Base-by-base conservation (phyloP, 1,140 invertebrate genomes). In the Scaptomyza hsui region DNA sequence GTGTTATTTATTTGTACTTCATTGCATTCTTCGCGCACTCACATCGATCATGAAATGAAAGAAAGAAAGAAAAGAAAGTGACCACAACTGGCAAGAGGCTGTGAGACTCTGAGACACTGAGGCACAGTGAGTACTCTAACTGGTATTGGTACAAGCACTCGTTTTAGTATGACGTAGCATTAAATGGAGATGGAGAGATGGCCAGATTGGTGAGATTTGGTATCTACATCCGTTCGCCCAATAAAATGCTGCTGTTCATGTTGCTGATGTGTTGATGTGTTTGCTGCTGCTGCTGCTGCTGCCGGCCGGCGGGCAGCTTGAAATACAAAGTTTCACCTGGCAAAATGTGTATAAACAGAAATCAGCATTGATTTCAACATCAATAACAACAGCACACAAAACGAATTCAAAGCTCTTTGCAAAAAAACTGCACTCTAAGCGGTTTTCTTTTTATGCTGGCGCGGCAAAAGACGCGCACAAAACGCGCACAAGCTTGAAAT, bases 321-420 rank as follows among this genome's bases (percentile, higher is more conserved):
- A 26, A 24, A 62, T 72, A 61, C 53, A 72, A 47, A 83, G 80
- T 85, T 85, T 85, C 80, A 77, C 80, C 76, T 70, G 63, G 32
- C 80, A 44, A 72, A 13, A 79, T 53, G 9, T 15, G 75, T 57
- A 68, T 44, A 32, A 6, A 41, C 47, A 53, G 45, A 64, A 72
- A 60, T 29, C 35, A 48, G 53, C 7, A 10, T 41, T 59, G 45
- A 56, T 18, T 44, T 62, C 44, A 63, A 59, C 67, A 64, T 72
- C 32, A 68, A 52, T 32, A 75, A 55, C 49, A 61, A 60, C 44
- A 41, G 42, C 37, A 32, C 13, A 57, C 44, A 37, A 12, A 21
- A 19, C 51, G 21, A 63, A 70, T 37, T 37, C 32, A 37, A 37
- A 56, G 60, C 42, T 70, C 24, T 49, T 41, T 18, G 35, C 26